These are phyloP conservation scores for Phortica okadai DNA, from an alignment of 2,888 invertebrate species.

Conservation along the genomic window DNA sequence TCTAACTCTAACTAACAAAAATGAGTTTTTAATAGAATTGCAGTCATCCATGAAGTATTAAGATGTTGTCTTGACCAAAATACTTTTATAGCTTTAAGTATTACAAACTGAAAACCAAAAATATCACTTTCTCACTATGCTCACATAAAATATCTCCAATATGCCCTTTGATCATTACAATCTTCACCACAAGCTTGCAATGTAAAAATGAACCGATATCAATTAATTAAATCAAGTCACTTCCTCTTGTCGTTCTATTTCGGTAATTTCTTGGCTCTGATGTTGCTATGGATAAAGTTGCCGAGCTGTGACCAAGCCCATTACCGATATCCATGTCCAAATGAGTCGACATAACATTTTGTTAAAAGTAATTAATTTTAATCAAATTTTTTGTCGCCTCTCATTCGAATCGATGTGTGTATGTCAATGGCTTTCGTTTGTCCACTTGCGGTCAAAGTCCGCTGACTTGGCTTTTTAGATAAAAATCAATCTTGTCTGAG, in stretches of 20 bases:
- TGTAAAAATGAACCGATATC: not conserved
- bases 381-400: not conserved
- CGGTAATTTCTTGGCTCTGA: constrained; percentile 9
- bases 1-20: no score
- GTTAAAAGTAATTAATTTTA: not conserved
- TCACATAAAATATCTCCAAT: no score
- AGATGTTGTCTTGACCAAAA: no score
- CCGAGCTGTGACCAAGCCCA: not conserved
- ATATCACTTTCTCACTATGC: no score
- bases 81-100: no score
- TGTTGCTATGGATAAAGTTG: not conserved
- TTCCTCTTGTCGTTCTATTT: not conserved
- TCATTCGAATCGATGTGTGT: not conserved
- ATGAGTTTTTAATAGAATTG: no score
- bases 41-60: no score
- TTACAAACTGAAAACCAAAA: no score
- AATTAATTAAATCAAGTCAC: constrained; percentile 16
- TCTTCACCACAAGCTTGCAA: not conserved
- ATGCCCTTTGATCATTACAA: no score
- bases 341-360: not conserved
- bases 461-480: constrained; percentile 32
- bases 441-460: constrained; percentile 47
- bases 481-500: constrained; percentile 44
- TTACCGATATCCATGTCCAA: not conserved
- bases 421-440: constrained; percentile 8